Conservation (phyloP, 2,797 vertebrate genomes). For the Enteromius thamalakanensis region DNA sequence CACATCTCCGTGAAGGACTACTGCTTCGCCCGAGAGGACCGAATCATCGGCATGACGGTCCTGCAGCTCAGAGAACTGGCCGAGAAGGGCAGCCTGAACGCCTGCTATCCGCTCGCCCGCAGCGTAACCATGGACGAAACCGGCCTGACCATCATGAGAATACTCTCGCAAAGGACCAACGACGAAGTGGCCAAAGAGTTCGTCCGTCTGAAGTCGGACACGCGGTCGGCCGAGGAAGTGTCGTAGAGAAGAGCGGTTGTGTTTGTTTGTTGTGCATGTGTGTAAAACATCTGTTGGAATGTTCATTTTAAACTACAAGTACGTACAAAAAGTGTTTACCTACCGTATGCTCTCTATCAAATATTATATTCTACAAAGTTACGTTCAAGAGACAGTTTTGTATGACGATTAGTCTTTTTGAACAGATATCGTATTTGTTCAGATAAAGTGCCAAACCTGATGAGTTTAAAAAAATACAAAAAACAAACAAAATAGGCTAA, state of each 20-base stretch:
- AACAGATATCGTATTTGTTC: slow-evolving; percentile 86
- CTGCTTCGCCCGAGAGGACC: slow-evolving; percentile 97
- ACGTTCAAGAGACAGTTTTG: slow-evolving; percentile 86
- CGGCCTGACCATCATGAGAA: slow-evolving; percentile 93
- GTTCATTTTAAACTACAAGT: slow-evolving; percentile 88
- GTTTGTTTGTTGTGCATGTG: slow-evolving; percentile 91
- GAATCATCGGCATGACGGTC: slow-evolving; percentile 91
- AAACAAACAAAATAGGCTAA: slow-evolving; percentile 45
- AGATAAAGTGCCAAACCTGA: slow-evolving; percentile 99
- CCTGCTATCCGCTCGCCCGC: slow-evolving; percentile 88
- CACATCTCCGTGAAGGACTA: slow-evolving; percentile 97
- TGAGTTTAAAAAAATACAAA: slow-evolving; percentile 67
- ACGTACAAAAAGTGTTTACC: slow-evolving; percentile 90
- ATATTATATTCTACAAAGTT: slow-evolving; percentile 87
- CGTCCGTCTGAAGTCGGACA: slow-evolving; percentile 95
- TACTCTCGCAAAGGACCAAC: slow-evolving; percentile 95
- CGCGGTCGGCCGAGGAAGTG: slow-evolving; percentile 88
- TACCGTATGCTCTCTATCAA: slow-evolving; percentile 87
- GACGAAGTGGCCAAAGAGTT: slow-evolving; percentile 98
- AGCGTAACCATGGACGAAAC: slow-evolving; percentile 90
- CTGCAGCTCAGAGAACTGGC: slow-evolving; percentile 87
- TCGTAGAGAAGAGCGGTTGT: slow-evolving; percentile 72
- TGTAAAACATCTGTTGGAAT: slow-evolving; percentile 96
- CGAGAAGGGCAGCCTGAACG: slow-evolving; percentile 83
- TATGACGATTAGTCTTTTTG: slow-evolving; percentile 89